Percentiles rank a stretch among this genome's conserved stretches.
Evolutionary conservation across 2,888 invertebrate species (phyloP).

Genomic region (Morpho deidamia): DNA sequence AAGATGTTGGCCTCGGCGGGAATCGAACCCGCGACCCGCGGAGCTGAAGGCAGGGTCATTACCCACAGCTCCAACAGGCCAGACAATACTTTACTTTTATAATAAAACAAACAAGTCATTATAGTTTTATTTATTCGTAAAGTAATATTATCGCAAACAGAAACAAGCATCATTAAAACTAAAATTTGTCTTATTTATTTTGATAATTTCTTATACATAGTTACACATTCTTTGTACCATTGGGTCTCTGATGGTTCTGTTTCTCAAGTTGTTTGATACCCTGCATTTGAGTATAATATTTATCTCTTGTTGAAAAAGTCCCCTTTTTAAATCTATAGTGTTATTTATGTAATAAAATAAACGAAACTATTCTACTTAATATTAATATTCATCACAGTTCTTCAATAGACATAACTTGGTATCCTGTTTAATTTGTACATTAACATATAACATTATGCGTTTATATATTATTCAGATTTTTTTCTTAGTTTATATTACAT

Average conservation of each 20-base stretch:
- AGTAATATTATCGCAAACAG: slow-evolving; percentile 16
- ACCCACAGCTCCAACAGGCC: too few species aligned
- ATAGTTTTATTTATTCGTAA: slow-evolving; percentile 20
- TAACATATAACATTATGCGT: slow-evolving; percentile 8
- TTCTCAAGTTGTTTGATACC: slow-evolving; percentile 4
- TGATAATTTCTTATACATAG: slow-evolving; percentile 24
- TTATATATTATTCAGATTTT: background rate
- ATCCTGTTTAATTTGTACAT: slow-evolving; percentile 24
- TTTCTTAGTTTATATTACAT: background rate
- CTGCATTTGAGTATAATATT: slow-evolving; percentile 5
- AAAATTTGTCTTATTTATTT: slow-evolving; percentile 23
- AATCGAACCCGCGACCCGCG: too few species aligned
- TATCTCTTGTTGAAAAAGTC: background rate
- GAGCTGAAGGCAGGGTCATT: too few species aligned
- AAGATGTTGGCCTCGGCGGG: too few species aligned
- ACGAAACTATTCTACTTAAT: slow-evolving; percentile 45
- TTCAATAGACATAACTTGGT: slow-evolving; percentile 29
- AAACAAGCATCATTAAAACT: slow-evolving; percentile 27
- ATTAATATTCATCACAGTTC: slow-evolving; percentile 63
- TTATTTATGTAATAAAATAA: background rate
- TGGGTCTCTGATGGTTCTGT: background rate
- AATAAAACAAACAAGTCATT: background rate
- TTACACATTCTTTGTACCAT: slow-evolving; percentile 25
- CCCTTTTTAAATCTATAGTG: background rate
- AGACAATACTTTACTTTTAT: too few species aligned